A percentile compares a stretch with the other conserved stretches of the same genome.
Conservation (phyloP, 2,888 invertebrate species). For the Osmoderma eremita region DNA sequence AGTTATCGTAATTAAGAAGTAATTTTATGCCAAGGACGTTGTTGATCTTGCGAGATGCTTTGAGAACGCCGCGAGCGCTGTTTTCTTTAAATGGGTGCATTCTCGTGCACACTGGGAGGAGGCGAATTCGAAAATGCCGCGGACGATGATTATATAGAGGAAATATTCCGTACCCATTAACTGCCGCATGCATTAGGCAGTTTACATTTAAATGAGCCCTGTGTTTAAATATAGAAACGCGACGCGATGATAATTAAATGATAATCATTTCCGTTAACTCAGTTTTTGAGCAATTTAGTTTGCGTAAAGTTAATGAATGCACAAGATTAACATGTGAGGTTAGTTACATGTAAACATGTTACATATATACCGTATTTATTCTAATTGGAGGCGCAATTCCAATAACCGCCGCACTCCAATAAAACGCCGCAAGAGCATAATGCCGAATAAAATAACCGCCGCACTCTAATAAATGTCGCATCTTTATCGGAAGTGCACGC, state of each 20-base stretch:
- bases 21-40: slow-evolving; percentile 50
- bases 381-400: too few species aligned
- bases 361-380: too few species aligned
- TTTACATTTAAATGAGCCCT: slow-evolving; percentile 17
- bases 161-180: slow-evolving; percentile 24
- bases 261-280: slow-evolving; percentile 4
- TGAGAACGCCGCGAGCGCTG: slow-evolving; percentile 26
- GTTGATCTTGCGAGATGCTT: slow-evolving; percentile 37
- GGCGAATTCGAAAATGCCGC: slow-evolving; percentile 16
- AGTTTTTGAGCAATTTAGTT: background rate
- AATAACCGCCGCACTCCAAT: too few species aligned
- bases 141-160: slow-evolving; percentile 13
- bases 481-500: too few species aligned
- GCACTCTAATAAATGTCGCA: too few species aligned
- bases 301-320: too few species aligned
- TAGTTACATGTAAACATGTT: too few species aligned
- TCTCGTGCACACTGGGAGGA: slow-evolving; percentile 14
- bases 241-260: slow-evolving; percentile 8
- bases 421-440: too few species aligned
- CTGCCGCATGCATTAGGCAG: slow-evolving; percentile 6
- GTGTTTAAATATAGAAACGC: slow-evolving; percentile 16
- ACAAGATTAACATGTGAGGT: too few species aligned
- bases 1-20: slow-evolving; percentile 42
- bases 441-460: too few species aligned
- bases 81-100: slow-evolving; percentile 21